Evolutionary conservation across 1,140 invertebrate genomes (phyloP), one percentile per base, ranked within the genome.

Genomic region (Vollenhovia emeryi): DNA sequence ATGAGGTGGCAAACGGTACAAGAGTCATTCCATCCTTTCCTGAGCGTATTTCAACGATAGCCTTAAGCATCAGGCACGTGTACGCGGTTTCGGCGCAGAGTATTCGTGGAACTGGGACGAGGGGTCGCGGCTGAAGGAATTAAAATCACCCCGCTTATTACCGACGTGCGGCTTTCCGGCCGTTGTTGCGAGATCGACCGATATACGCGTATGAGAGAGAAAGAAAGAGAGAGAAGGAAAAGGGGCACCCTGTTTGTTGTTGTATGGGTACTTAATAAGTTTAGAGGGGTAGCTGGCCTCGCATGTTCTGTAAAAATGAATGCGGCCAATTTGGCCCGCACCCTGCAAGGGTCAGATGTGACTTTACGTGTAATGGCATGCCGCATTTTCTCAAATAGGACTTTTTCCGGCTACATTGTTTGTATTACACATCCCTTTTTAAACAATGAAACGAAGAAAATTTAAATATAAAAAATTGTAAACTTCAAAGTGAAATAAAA

Each of bases 111-210:
- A 92, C 92, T 91, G 71, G 89, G 87, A 86, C 86, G 91, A 87
- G 84, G 88, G 89, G 79, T 86, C 73, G 75, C 13, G 88, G 86
- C 71, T 60, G 79, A 89, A 86, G 89, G 89, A 92, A 93, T 93
- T 93, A 93, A 93, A 92, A 93, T 93, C 92, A 93, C 90, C 91
- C 92, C 88, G 89, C 89, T 92, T 91, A 90, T 91, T 90, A 88
- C 89, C 68, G 84, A 74, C 90, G 89, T 76, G 89, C 84, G 89
- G 92, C 90, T 92, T 92, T 92, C 88, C 89, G 75, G 85, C 75
- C 64, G 89, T 85, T 82, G 86, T 86, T 91, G 86, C 83, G 90
- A 91, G 91, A 93, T 92, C 90, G 84, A 86, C 83, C 18, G 83
- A 89, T 86, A 76, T 52, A 76, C 87, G 50, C n/a, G 21, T 40